Evolutionary conservation across 2,888 invertebrate genomes (phyloP).

Genomic region (Zonitis immaculata): DNA sequence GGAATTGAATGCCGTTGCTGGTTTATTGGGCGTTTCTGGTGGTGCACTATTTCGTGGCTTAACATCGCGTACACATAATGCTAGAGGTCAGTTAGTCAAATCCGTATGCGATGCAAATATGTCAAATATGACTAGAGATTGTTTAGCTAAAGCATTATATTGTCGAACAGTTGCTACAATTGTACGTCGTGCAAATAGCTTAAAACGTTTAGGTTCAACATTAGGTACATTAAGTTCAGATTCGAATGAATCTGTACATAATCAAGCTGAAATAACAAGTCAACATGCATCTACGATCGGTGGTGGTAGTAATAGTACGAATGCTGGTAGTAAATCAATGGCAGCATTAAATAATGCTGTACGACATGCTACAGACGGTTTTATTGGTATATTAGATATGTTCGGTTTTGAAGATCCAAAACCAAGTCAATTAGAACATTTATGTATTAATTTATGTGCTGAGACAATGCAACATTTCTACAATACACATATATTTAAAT

Average conservation of each 20-base stretch:
- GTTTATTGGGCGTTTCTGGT: slow-evolving; percentile 73
- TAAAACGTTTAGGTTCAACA: slow-evolving; percentile 80
- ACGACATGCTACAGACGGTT: slow-evolving; percentile 88
- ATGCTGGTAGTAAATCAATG: slow-evolving; percentile 85
- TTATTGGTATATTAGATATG: slow-evolving; percentile 94
- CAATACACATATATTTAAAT: slow-evolving; percentile 95
- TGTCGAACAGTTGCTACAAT: slow-evolving; percentile 93
- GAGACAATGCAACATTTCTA: slow-evolving; percentile 98
- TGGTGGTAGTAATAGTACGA: slow-evolving; percentile 53
- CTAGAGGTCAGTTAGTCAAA: slow-evolving; percentile 72
- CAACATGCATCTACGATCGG: slow-evolving; percentile 82
- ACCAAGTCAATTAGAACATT: slow-evolving; percentile 85
- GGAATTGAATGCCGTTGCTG: slow-evolving; percentile 82
- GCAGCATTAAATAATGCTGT: slow-evolving; percentile 89
- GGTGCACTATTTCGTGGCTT: slow-evolving; percentile 74
- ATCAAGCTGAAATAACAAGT: slow-evolving; percentile 78
- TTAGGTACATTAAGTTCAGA: slow-evolving; percentile 82
- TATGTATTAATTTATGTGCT: slow-evolving; percentile 92
- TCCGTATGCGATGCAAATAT: slow-evolving; percentile 79
- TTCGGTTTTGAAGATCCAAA: slow-evolving; percentile 94
- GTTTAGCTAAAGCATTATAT: slow-evolving; percentile 86
- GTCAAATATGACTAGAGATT: slow-evolving; percentile 84
- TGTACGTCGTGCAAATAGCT: slow-evolving; percentile 85
- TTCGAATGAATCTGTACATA: slow-evolving; percentile 87
- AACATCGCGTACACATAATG: slow-evolving; percentile 75